These are phyloP conservation scores for Aphelocoma californica DNA, from an alignment of 2,797 vertebrate genomes.

Conservation along the genomic window DNA sequence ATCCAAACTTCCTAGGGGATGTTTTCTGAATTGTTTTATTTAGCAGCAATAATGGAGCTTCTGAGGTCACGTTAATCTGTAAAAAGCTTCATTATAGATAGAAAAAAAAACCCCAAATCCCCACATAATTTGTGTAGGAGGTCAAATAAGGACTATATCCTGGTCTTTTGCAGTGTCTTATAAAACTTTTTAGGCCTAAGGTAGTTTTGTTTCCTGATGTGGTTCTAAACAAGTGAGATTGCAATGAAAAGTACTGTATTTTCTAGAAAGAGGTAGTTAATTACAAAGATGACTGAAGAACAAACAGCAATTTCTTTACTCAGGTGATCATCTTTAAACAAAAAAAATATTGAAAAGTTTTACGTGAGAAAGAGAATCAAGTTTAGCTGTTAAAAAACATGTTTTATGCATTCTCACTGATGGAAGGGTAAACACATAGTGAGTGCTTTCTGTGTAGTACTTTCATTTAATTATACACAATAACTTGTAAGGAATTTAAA, in stretches of 20 bases:
- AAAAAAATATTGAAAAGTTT: background rate
- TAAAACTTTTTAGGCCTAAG: background rate
- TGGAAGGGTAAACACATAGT: background rate
- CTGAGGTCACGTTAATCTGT: slow-evolving; percentile 50
- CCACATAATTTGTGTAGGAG: background rate
- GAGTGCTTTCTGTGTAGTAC: background rate
- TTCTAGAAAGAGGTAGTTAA: background rate
- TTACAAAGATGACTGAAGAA: background rate
- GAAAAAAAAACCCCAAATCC: background rate
- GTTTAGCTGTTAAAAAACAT: background rate
- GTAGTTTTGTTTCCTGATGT: background rate
- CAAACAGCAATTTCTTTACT: background rate
- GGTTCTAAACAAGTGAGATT: background rate
- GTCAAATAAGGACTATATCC: background rate
- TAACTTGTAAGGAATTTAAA: background rate
- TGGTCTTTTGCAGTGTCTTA: background rate
- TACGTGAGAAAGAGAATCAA: background rate
- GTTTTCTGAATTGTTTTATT: slow-evolving; percentile 21
- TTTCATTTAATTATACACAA: background rate
- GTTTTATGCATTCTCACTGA: background rate
- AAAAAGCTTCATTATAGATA: background rate
- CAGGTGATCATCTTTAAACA: background rate
- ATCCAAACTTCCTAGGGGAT: slow-evolving; percentile 48
- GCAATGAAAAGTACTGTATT: background rate
- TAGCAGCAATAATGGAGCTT: slow-evolving; percentile 26